Evolutionary conservation across 2,113 vertebrate genomes (phyloP), one percentile per base, ranked within the genome.

Genomic region (Centrocercus urophasianus): DNA sequence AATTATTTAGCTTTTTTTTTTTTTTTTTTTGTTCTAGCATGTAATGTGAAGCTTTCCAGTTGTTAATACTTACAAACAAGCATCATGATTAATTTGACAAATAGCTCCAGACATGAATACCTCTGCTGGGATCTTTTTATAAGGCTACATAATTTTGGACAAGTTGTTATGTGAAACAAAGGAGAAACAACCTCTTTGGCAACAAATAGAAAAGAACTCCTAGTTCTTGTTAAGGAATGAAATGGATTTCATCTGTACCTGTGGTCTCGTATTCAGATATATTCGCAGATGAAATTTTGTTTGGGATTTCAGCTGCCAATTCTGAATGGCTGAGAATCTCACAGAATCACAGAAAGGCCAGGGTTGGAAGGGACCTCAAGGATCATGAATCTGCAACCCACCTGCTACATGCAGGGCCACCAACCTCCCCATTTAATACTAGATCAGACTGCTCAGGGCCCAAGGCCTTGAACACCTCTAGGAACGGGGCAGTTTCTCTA

Each of bases 81-180:
- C 40, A 97, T 96, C 91, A 88, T 88, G 86, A 96, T 85, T 97
- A 93, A 97, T 87, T 96, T 95, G 91, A 96, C 89, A 96, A 95
- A 88, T 94, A 96, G 91, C 90, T 92, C 87, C 32, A 86, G 75
- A 72, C 65, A 76, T 79, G 65, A 95, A 81, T 92, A 93, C 59
- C 83, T 94, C 72, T 95, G 80, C 85, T 93, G 92, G 90, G 97
- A 77, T 90, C 90, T 92, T 96, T 83, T 64, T 82, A 94, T 86
- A 90, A 52, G 43, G 81, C 78, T 86, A 43, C 82, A 71, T 88
- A 42, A 86, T 88, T 95, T 80, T 89, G 78, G 75, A 92, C 71
- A 89, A 89, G 76, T 52, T 96, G 74, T 86, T 87, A 56, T 69
- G 75, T 67, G 85, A 90, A 96, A 45, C 75, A 73, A 89, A 91